These are phyloP conservation scores for Eptatretus atami DNA, from an alignment of 2,797 vertebrate genomes.

Conservation along the genomic window DNA sequence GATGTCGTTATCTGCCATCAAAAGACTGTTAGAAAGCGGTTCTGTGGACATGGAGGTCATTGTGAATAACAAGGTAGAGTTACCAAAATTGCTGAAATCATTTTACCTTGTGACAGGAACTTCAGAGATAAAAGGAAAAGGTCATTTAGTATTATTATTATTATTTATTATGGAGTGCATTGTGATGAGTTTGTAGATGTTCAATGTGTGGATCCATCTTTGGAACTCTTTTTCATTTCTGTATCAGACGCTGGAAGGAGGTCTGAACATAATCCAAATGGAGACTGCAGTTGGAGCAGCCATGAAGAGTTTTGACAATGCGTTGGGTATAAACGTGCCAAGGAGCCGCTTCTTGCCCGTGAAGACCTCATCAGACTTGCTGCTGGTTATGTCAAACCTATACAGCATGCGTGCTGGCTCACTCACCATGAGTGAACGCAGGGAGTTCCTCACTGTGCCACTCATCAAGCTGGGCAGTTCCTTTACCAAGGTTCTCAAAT, in stretches of 20 bases:
- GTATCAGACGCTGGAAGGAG: conserved; percentile 1
- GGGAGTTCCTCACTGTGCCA: conserved; percentile 6
- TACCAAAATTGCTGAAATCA: no score
- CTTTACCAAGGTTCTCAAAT: conserved; percentile 1
- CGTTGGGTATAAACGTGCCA: conserved; percentile 4
- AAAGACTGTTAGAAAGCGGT: background rate
- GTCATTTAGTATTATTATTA: no score
- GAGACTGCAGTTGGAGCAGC: conserved; percentile 6
- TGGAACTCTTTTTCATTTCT: background rate
- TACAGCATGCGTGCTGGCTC: conserved; percentile 1
- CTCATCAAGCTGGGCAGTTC: conserved; percentile 6
- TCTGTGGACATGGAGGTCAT: conserved; percentile 6
- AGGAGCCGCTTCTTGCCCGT: conserved; percentile 5
- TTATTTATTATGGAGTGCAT: no score
- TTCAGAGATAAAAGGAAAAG: no score
- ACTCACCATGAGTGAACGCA: background rate
- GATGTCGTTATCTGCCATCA: conserved; percentile 5
- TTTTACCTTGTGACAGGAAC: no score
- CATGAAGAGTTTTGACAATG: background rate
- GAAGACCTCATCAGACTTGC: conserved; percentile 6
- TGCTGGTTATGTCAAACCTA: conserved; percentile 7
- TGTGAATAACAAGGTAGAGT: conserved; percentile 3
- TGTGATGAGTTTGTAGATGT: no score
- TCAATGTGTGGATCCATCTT: no score
- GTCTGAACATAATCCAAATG: conserved; percentile 6